Base-by-base conservation (phyloP, 1,140 invertebrate genomes). In the Protaetia brevitarsis region DNA sequence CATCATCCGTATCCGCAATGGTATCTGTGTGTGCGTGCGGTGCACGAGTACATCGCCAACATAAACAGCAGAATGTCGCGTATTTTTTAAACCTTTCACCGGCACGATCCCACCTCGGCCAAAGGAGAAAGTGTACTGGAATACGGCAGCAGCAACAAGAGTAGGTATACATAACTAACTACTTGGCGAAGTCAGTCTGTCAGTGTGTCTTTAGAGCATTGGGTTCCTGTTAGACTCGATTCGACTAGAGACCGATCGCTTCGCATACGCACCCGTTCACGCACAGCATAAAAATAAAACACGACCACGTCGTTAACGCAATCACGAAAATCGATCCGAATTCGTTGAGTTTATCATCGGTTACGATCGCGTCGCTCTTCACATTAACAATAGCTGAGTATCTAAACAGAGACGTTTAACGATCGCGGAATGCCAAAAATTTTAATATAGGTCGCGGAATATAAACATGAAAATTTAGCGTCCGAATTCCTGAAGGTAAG, bases 201-300 rank as follows among this genome's bases (percentile, higher is more conserved):
- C 63, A 64, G 63, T 64, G 63, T 64, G 63, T 64, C 63, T 41
- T 26, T 64, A 29, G 63, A 64, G 30, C 63, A 64, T 57, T 64
- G 63, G 63, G 41, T 64, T 51, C 63, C 63, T 64, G 61, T 61
- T 61, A 34, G 29, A 23, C 29, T 61, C 31, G 19, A 29, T 59
- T n/a, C 57, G 26, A 59, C n/a, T 13, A n/a, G n/a, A n/a, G 29
- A 29, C 26, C 57, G 27, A 19, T 59, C 57, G 26, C 27, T 13
- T 59, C 30, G 41, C 57, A 29, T 59, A 19, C 19, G 57, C 29
- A 59, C n/a, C n/a, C 26, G 30, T 59, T 29, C 27, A 28, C 23
- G 30, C 26, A 30, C 13, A 34, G 36, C 30, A 60, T 16, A 5
- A 29, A 60, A 60, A 60, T 60, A 29, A 29, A 29, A 29, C 30